Conservation (phyloP, 2,888 invertebrate species). For the Halocaridina rubra region DNA sequence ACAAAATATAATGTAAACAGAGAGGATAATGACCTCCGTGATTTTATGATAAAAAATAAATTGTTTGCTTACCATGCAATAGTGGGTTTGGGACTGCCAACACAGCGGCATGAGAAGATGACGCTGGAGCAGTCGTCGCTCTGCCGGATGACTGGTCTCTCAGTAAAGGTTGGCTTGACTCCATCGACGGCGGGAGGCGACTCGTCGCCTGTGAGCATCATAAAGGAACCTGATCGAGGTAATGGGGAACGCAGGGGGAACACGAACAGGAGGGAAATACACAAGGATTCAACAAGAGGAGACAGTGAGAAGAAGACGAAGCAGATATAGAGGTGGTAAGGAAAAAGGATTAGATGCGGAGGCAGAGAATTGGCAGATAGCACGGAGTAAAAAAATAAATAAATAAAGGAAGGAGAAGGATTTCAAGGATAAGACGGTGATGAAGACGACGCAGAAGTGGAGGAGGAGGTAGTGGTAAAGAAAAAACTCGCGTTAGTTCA, state of each 20-base stretch:
- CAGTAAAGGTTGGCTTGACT: slow-evolving; percentile 97
- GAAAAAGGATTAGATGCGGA: not conserved
- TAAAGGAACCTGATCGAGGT: slow-evolving; percentile 61
- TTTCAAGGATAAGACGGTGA: not conserved
- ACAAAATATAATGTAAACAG: too few species aligned
- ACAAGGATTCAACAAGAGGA: not conserved
- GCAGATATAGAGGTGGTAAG: not conserved
- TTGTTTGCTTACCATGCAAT: slow-evolving; percentile 92
- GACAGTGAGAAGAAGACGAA: not conserved
- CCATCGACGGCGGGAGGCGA: slow-evolving; percentile 88
- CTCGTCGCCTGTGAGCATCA: slow-evolving; percentile 82
- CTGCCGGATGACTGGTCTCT: slow-evolving; percentile 96
- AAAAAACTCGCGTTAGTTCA: not conserved
- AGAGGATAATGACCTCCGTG: too few species aligned
- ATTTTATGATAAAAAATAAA: too few species aligned
- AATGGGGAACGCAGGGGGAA: slow-evolving; percentile 2
- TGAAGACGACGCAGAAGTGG: not conserved
- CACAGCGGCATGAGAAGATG: slow-evolving; percentile 96
- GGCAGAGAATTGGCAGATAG: not conserved
- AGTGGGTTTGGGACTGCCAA: slow-evolving; percentile 95
- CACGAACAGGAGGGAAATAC: not conserved
- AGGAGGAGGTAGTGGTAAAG: not conserved
- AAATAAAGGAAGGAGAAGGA: not conserved
- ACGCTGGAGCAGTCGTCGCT: slow-evolving; percentile 95
- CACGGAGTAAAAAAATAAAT: not conserved